Evolutionary conservation across 2,888 invertebrate species (phyloP), one percentile per base, ranked within the genome.

Genomic region (Ichneumon xanthorius): DNA sequence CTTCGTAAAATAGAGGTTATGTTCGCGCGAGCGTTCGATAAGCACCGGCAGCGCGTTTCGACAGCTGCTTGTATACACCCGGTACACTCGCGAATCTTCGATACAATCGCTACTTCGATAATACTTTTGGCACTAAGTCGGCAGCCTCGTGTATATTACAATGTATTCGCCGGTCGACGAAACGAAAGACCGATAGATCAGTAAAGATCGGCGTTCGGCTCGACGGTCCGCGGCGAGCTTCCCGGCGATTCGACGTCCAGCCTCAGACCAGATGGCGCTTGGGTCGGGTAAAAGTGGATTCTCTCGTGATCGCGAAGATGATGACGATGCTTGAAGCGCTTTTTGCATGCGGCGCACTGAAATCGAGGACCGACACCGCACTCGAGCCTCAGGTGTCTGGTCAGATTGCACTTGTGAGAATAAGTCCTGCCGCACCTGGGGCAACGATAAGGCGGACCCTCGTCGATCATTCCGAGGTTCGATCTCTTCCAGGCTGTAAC

Each of bases 291-390:
- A 26, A 87, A 87, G 71, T 93, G 93, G 0, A 91, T 92, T 16
- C 89, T 87, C 68, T 92, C 90, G 82, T 94, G 94, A 85, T 94
- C 93, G 61, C 92, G 90, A 48, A 94, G 89, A 76, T 94, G 94
- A 81, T 94, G 94, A 3, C 93, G 92, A 87, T 94, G 94, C 86
- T 94, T 94, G 88, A 94, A 94, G 48, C 92, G 91, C 82, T 91
- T 92, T 30, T 89, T 89, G 85, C 94, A 94, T 82, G 89, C 91
- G 50, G 71, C 80, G 67, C 94, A 94, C 48, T 91, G 89, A 88
- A 92, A 94, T 83, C 92, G 90, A 9, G 92, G 92, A 5, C 90
- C 91, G n/a, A 93, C 92, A 37, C 94, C 94, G 85, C 94, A 94
- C 63, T 94, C 93, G 40, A 92, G 87, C 19, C 92, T 89, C 48